phyloP scores from a whole-genome alignment of 1,140 invertebrate species.

The Cydia fagiglandana region DNA sequence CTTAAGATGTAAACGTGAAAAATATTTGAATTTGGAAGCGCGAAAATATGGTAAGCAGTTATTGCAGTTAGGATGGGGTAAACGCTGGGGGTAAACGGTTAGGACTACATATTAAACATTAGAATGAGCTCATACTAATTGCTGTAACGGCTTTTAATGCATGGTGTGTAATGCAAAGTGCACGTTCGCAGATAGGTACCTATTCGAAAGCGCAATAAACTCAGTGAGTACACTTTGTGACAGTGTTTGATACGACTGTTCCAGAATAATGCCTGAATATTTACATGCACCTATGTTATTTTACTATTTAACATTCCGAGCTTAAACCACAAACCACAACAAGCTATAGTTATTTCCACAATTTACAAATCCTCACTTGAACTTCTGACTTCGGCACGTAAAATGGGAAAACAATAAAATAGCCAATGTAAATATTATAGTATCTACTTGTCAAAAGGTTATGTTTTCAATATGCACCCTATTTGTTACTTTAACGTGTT shows the following conservation, averaged over 20 bases:
- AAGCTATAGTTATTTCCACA: slow-evolving; percentile 5
- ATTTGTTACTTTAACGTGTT: not conserved
- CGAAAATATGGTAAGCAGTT: not conserved
- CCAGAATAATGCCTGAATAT: not conserved
- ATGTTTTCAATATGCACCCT: slow-evolving; percentile 23
- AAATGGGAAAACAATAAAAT: slow-evolving; percentile 27
- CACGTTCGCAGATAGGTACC: not conserved
- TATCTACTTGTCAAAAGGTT: slow-evolving; percentile 19
- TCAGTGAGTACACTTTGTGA: too few species aligned
- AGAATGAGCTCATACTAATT: too few species aligned
- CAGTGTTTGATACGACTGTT: not conserved
- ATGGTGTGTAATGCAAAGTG: not conserved
- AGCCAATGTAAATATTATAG: slow-evolving; percentile 31
- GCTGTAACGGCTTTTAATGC: too few species aligned
- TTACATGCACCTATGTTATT: not conserved
- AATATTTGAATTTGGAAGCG: too few species aligned
- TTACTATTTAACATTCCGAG: slow-evolving; percentile 2
- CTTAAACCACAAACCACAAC: slow-evolving; percentile 24
- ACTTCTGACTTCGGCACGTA: slow-evolving; percentile 12
- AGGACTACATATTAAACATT: too few species aligned
- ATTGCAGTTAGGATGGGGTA: too few species aligned
- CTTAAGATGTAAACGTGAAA: too few species aligned
- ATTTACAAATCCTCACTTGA: slow-evolving; percentile 14
- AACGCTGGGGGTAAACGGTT: too few species aligned
- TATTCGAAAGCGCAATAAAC: too few species aligned